A percentile compares a stretch with the other conserved stretches of the same genome.
phyloP scores from a whole-genome alignment of 2,888 invertebrate species.

The Lissocephala sabroskyi region DNA sequence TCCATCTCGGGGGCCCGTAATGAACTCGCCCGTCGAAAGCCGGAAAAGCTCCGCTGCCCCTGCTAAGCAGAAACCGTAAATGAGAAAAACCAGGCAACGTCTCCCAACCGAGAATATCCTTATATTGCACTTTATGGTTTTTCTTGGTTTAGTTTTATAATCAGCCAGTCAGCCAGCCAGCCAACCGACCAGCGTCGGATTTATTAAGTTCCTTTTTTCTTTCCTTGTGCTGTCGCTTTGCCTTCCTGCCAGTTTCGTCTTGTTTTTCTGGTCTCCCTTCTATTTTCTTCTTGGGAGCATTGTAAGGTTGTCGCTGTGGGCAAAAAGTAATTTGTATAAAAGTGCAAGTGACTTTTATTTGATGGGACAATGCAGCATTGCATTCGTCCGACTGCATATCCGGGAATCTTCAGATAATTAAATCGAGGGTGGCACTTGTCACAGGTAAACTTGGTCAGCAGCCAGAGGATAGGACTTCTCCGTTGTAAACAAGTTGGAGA shows the following conservation, averaged over 20 bases:
- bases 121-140: slow-evolving; percentile 20
- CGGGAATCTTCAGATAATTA: slow-evolving; percentile 28
- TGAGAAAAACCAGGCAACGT: slow-evolving; percentile 2
- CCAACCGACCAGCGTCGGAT: slow-evolving; percentile 32
- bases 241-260: slow-evolving; percentile 12
- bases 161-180: slow-evolving; percentile 11
- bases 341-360: slow-evolving; percentile 55
- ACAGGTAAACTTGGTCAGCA: no score
- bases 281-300: slow-evolving; percentile 11
- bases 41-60: background rate
- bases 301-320: slow-evolving; percentile 17
- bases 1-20: no score
- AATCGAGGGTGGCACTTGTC: no score
- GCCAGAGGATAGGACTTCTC: no score
- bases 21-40: slow-evolving; percentile 18
- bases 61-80: slow-evolving; percentile 15
- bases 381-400: background rate
- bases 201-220: slow-evolving; percentile 42
- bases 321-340: slow-evolving; percentile 58
- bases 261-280: background rate
- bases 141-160: slow-evolving; percentile 34
- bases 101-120: background rate
- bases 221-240: slow-evolving; percentile 11
- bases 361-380: slow-evolving; percentile 36
- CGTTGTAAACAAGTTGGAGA: no score